A percentile compares a stretch with the other conserved stretches of the same genome.
Evolutionary conservation across 2,888 invertebrate species (phyloP).

Genomic region (Protodeltote pygarga): DNA sequence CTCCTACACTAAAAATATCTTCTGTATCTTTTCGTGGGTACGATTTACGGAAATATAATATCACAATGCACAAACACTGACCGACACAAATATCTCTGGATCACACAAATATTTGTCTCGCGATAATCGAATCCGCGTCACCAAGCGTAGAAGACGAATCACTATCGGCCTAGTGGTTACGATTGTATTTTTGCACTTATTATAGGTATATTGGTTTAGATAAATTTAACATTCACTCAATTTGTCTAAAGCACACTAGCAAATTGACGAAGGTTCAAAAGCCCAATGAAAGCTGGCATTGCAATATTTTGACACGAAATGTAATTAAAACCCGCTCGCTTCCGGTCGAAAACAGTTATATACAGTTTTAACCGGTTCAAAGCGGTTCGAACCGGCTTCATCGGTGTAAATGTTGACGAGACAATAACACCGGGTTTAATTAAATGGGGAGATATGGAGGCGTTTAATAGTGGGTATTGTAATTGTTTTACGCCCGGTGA

Average conservation of each 20-base stretch:
- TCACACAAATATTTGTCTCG: too few relatives aligned
- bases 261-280: slow-evolving; percentile 9
- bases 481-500: background rate
- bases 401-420: slow-evolving; percentile 15
- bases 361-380: slow-evolving; percentile 30
- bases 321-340: slow-evolving; percentile 43
- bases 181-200: too few relatives aligned
- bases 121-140: too few relatives aligned
- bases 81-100: too few relatives aligned
- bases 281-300: slow-evolving; percentile 22
- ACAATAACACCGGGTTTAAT: slow-evolving; percentile 31
- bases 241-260: background rate
- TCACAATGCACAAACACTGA: too few relatives aligned
- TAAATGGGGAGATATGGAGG: slow-evolving; percentile 5
- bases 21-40: too few relatives aligned
- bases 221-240: background rate
- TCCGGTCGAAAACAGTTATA: slow-evolving; percentile 19
- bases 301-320: slow-evolving; percentile 43
- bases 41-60: too few relatives aligned
- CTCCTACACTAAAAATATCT: too few relatives aligned
- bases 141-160: too few relatives aligned
- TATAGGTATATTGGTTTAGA: too few relatives aligned
- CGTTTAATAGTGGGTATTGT: too few relatives aligned
- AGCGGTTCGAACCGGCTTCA: slow-evolving; percentile 24
- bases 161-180: too few relatives aligned